phyloP scores from a whole-genome alignment of 2,888 invertebrate genomes.

The Conchocele bisecta region DNA sequence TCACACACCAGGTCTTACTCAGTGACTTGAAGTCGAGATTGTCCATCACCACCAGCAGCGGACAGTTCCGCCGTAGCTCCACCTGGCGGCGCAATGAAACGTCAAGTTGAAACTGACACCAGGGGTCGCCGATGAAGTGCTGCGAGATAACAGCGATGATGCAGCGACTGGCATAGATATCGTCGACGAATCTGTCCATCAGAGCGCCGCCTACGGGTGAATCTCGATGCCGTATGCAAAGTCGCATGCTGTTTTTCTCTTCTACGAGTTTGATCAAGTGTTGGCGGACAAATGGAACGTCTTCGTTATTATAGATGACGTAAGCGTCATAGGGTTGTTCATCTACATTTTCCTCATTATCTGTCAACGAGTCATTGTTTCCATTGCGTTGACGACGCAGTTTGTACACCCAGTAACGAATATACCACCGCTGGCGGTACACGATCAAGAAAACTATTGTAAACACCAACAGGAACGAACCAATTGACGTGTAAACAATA shows the following conservation, averaged over 20 bases:
- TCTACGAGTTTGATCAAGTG: not conserved
- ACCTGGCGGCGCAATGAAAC: slow-evolving; percentile 5
- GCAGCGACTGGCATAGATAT: slow-evolving; percentile 8
- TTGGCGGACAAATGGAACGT: slow-evolving; percentile 2
- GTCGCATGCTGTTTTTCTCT: not conserved
- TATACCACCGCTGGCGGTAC: slow-evolving; percentile 12
- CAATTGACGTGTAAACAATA: not conserved
- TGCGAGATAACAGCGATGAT: slow-evolving; percentile 21
- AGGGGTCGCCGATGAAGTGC: slow-evolving; percentile 14
- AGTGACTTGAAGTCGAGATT: slow-evolving; percentile 15
- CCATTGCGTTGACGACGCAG: not conserved
- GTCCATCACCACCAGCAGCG: not conserved
- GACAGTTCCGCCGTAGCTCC: not conserved
- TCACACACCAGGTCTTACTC: slow-evolving; percentile 24
- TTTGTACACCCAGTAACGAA: not conserved
- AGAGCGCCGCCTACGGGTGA: slow-evolving; percentile 4
- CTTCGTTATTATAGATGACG: slow-evolving; percentile 25
- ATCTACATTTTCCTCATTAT: not conserved
- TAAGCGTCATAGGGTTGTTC: slow-evolving; percentile 6
- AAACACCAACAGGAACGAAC: not conserved
- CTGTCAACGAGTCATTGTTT: not conserved
- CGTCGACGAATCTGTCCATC: slow-evolving; percentile 20
- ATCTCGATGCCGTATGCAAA: slow-evolving; percentile 19
- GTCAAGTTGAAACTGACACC: slow-evolving; percentile 14
- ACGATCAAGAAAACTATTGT: not conserved